Evolutionary conservation across 1,140 invertebrate genomes (phyloP).

Genomic region (Aleiodes sp.): DNA sequence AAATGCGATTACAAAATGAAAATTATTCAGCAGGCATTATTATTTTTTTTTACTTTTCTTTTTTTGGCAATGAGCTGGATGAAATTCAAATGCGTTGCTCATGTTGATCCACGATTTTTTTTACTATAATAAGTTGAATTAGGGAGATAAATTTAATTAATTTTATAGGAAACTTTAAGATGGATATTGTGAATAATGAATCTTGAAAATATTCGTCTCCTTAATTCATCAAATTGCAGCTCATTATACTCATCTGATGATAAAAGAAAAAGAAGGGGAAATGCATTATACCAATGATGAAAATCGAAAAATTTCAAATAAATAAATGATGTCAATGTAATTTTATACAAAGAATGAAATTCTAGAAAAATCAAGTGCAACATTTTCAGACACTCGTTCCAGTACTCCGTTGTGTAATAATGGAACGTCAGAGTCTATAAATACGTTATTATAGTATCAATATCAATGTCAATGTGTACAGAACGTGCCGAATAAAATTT

Average conservation of each 20-base stretch:
- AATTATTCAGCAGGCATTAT: slow-evolving; percentile 55
- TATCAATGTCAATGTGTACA: neutral
- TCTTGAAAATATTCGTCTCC: neutral
- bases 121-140: neutral
- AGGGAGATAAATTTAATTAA: neutral
- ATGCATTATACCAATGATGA: neutral
- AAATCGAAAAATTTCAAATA: neutral
- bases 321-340: neutral
- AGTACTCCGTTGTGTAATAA: neutral
- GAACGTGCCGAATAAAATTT: neutral
- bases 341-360: neutral
- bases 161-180: too few relatives aligned
- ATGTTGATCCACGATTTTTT: neutral
- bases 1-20: slow-evolving; percentile 55
- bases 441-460: neutral
- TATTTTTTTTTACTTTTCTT: too few relatives aligned
- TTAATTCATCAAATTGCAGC: neutral
- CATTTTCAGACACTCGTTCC: neutral
- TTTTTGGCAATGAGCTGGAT: slow-evolving; percentile 23
- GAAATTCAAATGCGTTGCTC: slow-evolving; percentile 20
- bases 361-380: neutral
- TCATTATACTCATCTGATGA: neutral
- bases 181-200: too few relatives aligned
- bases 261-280: too few relatives aligned
- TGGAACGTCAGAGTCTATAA: neutral